Evolutionary conservation across 2,888 invertebrate species (phyloP), one percentile per base, ranked within the genome.

Genomic region (Podotricha telesiphe): DNA sequence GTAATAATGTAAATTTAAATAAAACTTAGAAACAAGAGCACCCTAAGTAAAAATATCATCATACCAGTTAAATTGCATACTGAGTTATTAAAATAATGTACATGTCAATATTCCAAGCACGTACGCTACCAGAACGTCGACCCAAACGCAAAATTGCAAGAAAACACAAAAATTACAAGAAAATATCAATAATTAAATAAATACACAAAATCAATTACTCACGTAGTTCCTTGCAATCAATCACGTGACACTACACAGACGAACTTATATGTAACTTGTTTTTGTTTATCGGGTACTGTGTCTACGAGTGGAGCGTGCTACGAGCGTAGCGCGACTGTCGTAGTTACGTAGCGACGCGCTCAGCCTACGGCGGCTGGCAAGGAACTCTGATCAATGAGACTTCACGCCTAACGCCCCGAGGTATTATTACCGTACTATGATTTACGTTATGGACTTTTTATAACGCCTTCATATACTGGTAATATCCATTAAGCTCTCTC

Each of bases 221-320:
- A 72, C 72, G 34, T 53, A 47, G 51, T 59, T 58, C 58, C 68
- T 47, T 15, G 28, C n/a, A 34, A 48, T 50, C 53, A 66, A 51
- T 66, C 73, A 75, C 76, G 72, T 67, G 56, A 68, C 65, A 73
- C 73, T 65, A 67, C 70, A 70, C 72, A 69, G 56, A 74, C 67
- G 58, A 58, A 68, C 58, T 73, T 69, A 65, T 61, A 55, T 65
- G 67, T 63, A 58, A 55, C 61, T 67, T 77, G 80, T 80, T 67
- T 48, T 40, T 51, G 68, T 53, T 63, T 68, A 63, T 55, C 48
- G 50, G 45, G 34, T 47, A 34, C 28, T 80, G 80, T 76, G 56
- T 82, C 83, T 85, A 88, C 88, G 85, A 77, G 83, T 83, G 89
- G 85, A 86, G 85, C 82, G 75, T 74, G 78, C 89, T 88, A 86